Evolutionary conservation across 2,797 vertebrate species (phyloP).

Genomic region (Acanthurus tractus): DNA sequence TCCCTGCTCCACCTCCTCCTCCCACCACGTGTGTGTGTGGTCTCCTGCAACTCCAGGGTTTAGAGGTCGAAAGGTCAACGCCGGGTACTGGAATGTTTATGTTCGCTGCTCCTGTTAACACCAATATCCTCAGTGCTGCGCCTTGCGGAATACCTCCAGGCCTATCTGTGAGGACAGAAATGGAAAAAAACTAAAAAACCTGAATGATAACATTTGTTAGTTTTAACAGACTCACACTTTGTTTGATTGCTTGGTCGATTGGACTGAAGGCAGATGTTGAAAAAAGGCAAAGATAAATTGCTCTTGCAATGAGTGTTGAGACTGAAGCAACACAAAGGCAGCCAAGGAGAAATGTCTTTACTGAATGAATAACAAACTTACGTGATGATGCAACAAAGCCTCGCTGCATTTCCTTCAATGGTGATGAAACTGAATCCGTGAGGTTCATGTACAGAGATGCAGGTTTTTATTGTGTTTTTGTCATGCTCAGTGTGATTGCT

Average conservation of each 20-base stretch:
- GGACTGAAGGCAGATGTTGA: constrained; percentile 10
- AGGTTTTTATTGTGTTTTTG: too few relatives aligned
- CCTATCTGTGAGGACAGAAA: constrained; percentile 24
- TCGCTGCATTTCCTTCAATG: too few relatives aligned
- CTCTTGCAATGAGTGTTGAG: background rate
- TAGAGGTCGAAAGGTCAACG: constrained; percentile 77
- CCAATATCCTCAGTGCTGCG: constrained; percentile 53
- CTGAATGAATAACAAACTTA: background rate
- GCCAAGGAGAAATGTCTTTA: background rate
- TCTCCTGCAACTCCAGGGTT: constrained; percentile 68
- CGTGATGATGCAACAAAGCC: background rate
- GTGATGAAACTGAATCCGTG: too few relatives aligned
- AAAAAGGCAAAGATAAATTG: constrained; percentile 19
- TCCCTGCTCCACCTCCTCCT: constrained; percentile 41
- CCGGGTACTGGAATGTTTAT: constrained; percentile 81
- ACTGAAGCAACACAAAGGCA: constrained; percentile 14
- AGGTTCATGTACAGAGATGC: too few relatives aligned
- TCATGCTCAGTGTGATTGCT: too few relatives aligned
- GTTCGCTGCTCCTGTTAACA: constrained; percentile 69
- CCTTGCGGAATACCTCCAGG: constrained; percentile 18
- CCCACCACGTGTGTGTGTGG: constrained; percentile 72
- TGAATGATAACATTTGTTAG: constrained; percentile 13
- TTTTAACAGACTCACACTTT: constrained; percentile 10
- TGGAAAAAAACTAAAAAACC: background rate
- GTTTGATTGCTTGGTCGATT: constrained; percentile 25